Evolutionary conservation across 2,113 vertebrate genomes (phyloP), one percentile per base, ranked within the genome.

Genomic region (Amazona guildingii): DNA sequence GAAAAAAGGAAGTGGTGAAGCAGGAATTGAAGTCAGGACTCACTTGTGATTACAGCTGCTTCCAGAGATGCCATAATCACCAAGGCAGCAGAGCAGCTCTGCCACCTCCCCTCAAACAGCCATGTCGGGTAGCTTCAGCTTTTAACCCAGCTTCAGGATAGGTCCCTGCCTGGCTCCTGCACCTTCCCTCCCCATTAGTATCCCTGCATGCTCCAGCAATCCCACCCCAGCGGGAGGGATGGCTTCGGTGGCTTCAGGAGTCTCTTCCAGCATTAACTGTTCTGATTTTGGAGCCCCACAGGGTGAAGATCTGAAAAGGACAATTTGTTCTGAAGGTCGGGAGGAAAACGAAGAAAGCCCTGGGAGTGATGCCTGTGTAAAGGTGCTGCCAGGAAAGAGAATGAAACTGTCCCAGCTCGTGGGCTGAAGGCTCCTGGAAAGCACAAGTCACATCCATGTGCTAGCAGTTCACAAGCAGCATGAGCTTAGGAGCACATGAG

Each of bases 251-350:
- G 83, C 86, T 95, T 35, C 94, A 52, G 63, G 84, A 94, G 84
- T 13, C 91, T 95, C 83, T 91, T 52, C 87, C 85, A 80, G 89
- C 75, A 86, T 95, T 95, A 91, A 95, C 73, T 90, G 72, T 94
- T 90, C 85, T 69, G 67, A 95, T 91, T 93, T 88, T 15, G n/a
- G 59, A 86, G 87, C 84, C 87, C 78, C 72, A 9, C 0, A 0
- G 75, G 70, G 49, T 7, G 21, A 52, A 73, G 67, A 6, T 73
- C 39, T 8, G 74, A 64, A 79, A 88, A 92, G 54, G 78, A 90
- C 54, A 92, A 54, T 52, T 79, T 55, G 33, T 76, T 64, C 29
- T 1, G 0, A 85, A 85, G 57, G 70, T 9, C 87, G 93, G 14
- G 59, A 87, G 49, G 46, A 86, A 95, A 94, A 87, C 72, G 37